phyloP scores from a whole-genome alignment of 2,888 invertebrate genomes.

The Harpalus rubripes region DNA sequence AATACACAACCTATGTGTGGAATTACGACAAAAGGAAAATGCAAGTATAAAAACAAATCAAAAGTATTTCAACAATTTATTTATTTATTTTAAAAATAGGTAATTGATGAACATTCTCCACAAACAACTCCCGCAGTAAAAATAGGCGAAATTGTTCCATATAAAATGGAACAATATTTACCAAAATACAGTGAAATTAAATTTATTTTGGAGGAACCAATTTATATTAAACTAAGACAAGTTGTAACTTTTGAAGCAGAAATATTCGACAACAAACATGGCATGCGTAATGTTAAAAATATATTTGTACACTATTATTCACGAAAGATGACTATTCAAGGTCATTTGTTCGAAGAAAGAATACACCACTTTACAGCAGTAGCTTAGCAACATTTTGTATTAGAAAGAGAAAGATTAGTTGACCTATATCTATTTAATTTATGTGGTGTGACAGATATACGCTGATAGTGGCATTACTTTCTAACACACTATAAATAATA shows the following conservation, averaged over 20 bases:
- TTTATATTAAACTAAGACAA: background rate
- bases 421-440: no score
- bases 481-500: no score
- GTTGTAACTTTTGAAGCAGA: background rate
- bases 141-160: constrained; percentile 47
- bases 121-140: constrained; percentile 36
- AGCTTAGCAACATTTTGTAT: no score
- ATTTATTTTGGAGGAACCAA: constrained; percentile 77
- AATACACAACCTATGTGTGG: constrained; percentile 67
- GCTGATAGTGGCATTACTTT: no score
- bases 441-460: no score
- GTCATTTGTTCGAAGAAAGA: no score
- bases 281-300: background rate
- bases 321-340: no score
- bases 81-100: constrained; percentile 3
- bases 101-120: background rate
- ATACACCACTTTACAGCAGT: no score
- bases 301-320: no score
- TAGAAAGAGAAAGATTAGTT: no score
- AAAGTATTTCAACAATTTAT: background rate
- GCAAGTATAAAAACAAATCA: background rate
- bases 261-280: background rate
- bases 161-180: constrained; percentile 75
- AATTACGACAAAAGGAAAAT: constrained; percentile 21
- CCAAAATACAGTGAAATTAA: constrained; percentile 79